Base-by-base conservation (phyloP, 2,888 invertebrate genomes). In the Aphidoletes aphidimyza region DNA sequence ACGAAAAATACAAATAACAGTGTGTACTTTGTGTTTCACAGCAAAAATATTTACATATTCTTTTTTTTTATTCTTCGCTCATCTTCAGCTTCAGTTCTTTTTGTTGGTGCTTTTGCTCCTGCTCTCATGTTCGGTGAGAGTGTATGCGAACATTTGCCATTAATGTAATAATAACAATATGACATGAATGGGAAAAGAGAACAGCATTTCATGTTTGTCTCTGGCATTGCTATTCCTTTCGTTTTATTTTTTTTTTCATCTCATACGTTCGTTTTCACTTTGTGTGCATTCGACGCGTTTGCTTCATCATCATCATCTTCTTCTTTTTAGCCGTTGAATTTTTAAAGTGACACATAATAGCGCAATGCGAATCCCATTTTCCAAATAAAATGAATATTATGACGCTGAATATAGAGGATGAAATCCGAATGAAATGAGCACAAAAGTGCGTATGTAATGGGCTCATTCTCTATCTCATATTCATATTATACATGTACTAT, bases 91-190 rank as follows among this genome's bases (percentile, higher is more conserved):
- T n/a, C n/a, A n/a, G n/a, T n/a, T n/a, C n/a, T 54, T 54, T 54
- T 54, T 54, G 22, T 54, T 54, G 26, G 22, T 26, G 47, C 26
- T 0, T 54, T 5, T 26, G 2, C n/a, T 54, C 22, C 6, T 69
- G 14, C 69, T 30, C 14, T 30, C 34, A n/a, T 69, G 0, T 14
- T 69, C 14, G 30, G 30, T 69, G 19, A n/a, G n/a, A n/a, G n/a
- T 69, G 30, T 14, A 54, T 54, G 54, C 19, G 54, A 22, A 54
- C 26, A 69, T 26, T 14, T 11, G 69, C 34, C 17, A 69, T 69
- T 69, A 69, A 69, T 69, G 34, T 69, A 69, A 69, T 69, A 69
- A 69, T 69, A 69, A 69, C 69, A 69, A 69, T 30, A 54, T n/a
- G 69, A 69, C 11, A 69, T 30, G 69, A 69, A 17, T 30, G 69